Conservation (phyloP, 1,140 invertebrate genomes). For the Bombyx mandarina region DNA sequence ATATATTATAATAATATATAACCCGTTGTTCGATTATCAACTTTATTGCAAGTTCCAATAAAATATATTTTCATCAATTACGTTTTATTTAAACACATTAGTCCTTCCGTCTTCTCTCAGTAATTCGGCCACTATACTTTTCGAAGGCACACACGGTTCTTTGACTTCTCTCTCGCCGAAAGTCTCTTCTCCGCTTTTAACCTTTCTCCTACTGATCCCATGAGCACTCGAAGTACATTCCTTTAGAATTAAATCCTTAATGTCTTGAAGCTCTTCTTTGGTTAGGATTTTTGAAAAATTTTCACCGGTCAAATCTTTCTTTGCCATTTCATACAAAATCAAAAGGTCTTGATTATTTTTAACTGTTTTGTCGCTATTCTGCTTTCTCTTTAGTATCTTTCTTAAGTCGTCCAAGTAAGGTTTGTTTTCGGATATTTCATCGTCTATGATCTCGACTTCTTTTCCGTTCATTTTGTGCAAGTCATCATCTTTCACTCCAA, state of each 20-base stretch:
- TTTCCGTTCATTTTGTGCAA: slow-evolving; percentile 38
- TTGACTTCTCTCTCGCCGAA: slow-evolving; percentile 1
- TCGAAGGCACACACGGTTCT: slow-evolving; percentile 20
- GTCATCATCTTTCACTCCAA: slow-evolving; percentile 35
- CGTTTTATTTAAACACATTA: slow-evolving; percentile 14
- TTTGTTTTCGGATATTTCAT: slow-evolving; percentile 39
- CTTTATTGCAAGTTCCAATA: too few species aligned
- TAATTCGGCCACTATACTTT: slow-evolving; percentile 36
- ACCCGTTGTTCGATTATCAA: too few species aligned
- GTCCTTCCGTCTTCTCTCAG: slow-evolving; percentile 11
- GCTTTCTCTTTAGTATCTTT: slow-evolving; percentile 36
- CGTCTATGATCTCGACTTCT: slow-evolving; percentile 56
- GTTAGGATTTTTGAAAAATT: slow-evolving; percentile 30
- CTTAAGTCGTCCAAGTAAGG: slow-evolving; percentile 44
- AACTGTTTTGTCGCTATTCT: slow-evolving; percentile 29
- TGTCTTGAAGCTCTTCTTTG: slow-evolving; percentile 39
- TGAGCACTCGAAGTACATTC: slow-evolving; percentile 38
- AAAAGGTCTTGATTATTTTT: slow-evolving; percentile 35
- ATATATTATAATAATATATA: too few species aligned
- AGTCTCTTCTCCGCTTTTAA: background rate
- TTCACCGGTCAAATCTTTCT: slow-evolving; percentile 19
- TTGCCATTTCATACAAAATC: slow-evolving; percentile 49
- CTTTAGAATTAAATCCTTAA: slow-evolving; percentile 45
- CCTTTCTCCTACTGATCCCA: slow-evolving; percentile 31
- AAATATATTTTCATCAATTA: background rate